Conservation (phyloP, 2,888 invertebrate genomes). For the Rhogogaster chlorosoma region DNA sequence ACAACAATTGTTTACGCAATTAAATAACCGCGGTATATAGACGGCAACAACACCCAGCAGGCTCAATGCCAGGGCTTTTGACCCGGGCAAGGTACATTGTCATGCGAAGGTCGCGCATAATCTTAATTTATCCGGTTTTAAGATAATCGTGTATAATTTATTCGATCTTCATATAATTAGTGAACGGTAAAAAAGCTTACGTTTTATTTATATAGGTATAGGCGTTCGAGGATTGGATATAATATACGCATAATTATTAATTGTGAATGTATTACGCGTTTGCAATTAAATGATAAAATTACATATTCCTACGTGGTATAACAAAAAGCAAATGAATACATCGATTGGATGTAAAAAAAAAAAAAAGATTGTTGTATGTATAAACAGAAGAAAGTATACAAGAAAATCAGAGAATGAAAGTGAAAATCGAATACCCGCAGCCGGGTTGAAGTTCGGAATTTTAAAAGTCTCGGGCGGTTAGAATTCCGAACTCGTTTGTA, state of each 20-base stretch:
- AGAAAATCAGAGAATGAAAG: too few relatives aligned
- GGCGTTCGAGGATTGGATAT: background rate
- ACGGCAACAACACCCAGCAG: background rate
- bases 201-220: background rate
- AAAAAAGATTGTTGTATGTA: background rate
- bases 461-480: too few relatives aligned
- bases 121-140: constrained; percentile 21
- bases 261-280: background rate
- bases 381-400: background rate
- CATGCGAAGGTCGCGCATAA: constrained; percentile 8
- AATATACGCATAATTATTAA: background rate
- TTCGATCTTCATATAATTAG: background rate
- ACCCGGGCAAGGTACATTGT: constrained; percentile 27
- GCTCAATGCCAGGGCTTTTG: constrained; percentile 45
- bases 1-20: constrained; percentile 33
- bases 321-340: background rate
- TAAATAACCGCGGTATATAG: too few relatives aligned
- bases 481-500: too few relatives aligned
- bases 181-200: background rate
- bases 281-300: background rate
- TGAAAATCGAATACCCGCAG: too few relatives aligned
- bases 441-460: too few relatives aligned
- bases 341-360: background rate
- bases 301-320: background rate
- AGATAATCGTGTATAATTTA: background rate